Base-by-base conservation (phyloP, 2,888 invertebrate genomes). In the Stramonita haemastoma region DNA sequence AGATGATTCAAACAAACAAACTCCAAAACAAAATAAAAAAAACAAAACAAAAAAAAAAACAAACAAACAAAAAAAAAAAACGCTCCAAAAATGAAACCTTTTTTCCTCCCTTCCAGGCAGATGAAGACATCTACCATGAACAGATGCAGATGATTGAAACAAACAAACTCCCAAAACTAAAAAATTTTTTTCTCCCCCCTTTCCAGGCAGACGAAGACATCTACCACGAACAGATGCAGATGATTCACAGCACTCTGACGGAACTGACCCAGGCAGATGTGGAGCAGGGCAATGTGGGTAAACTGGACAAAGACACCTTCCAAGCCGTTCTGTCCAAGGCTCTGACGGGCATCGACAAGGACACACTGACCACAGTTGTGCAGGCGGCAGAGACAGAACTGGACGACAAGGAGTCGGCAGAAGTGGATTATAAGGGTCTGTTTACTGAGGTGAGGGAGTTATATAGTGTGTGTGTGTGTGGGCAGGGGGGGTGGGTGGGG, bases 51-150 rank as follows among this genome's bases (percentile, higher is more conserved):
- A n/a, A n/a, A n/a, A 15, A 60, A 11, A 60, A 11, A 60, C 60
- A 60, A 11, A 60, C 60, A 60, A 11, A 60, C 60, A 60, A 11
- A 60, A 11, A 60, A 11, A 60, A 11, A 15, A 15, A 11, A 60
- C 60, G 13, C 11, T 19, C 60, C 60, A 11, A 15, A 15, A 60
- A 11, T 15, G n/a, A n/a, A n/a, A n/a, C n/a, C n/a, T n/a, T n/a
- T n/a, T n/a, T n/a, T n/a, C n/a, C n/a, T n/a, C 4, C 6, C 11
- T 34, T 81, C 5, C 90, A 95, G 95, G 91, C 93, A 86, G 95
- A 95, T 89, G 95, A 96, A 91, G 95, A 95, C 83, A 89, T 95
- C 13, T 95, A 94, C 91, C 95, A n/a, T n/a, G n/a, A n/a, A n/a
- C n/a, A n/a, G n/a, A n/a, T n/a, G n/a, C n/a, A n/a, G n/a, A n/a